Conservation (phyloP, 2,797 vertebrate genomes). For the Euphonia xanthogaster region DNA sequence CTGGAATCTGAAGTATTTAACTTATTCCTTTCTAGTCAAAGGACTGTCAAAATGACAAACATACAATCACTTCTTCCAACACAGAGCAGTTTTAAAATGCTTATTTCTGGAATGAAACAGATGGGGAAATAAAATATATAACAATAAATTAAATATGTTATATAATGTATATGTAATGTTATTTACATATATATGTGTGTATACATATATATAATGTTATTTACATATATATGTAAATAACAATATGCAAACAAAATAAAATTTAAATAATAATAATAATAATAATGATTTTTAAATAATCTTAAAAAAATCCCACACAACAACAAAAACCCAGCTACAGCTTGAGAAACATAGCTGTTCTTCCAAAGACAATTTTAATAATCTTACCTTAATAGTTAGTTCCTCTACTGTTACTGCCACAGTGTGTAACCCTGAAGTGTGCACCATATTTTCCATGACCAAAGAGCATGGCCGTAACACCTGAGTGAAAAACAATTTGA, state of each 20-base stretch:
- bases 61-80: neutral
- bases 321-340: neutral
- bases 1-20: neutral
- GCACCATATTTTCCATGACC: slow-evolving; percentile 80
- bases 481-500: slow-evolving; percentile 66
- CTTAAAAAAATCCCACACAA: no score
- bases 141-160: no score
- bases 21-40: neutral
- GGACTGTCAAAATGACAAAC: neutral
- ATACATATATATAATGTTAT: no score
- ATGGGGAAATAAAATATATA: rapidly evolving
- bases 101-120: neutral
- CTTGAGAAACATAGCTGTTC: neutral
- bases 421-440: slow-evolving; percentile 76
- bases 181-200: no score
- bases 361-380: neutral
- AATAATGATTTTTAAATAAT: no score
- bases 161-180: no score
- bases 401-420: slow-evolving; percentile 85
- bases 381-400: slow-evolving; percentile 87
- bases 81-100: neutral
- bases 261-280: no score
- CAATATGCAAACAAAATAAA: neutral
- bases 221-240: neutral
- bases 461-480: slow-evolving; percentile 90